These are phyloP conservation scores for Cyanoliseus patagonus DNA, from an alignment of 2,113 vertebrate species.

Conservation along the genomic window DNA sequence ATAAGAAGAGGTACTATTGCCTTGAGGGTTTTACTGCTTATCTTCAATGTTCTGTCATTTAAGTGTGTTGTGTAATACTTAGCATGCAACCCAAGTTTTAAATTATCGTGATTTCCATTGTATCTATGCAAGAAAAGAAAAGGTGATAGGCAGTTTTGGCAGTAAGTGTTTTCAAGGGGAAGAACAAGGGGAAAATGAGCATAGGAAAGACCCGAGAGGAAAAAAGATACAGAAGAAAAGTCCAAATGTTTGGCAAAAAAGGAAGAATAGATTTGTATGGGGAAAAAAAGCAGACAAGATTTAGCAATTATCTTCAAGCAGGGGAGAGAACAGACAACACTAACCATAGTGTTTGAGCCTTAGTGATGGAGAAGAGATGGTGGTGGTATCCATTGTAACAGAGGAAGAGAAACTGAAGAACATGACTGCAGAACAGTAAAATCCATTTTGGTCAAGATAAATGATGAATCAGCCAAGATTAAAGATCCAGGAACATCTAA, in stretches of 20 bases:
- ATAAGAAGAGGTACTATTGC: not conserved
- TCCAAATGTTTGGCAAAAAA: not conserved
- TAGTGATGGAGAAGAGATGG: not conserved
- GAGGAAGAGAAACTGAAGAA: not conserved
- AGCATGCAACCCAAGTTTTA: not conserved
- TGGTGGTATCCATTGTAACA: not conserved
- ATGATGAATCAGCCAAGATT: not conserved
- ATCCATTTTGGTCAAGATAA: not conserved
- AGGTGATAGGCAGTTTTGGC: not conserved
- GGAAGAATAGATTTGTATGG: not conserved
- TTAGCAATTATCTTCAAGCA: not conserved
- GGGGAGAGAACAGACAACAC: not conserved
- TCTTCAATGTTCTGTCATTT: not conserved
- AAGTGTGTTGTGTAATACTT: not conserved
- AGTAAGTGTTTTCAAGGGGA: not conserved
- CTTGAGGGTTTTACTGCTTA: not conserved
- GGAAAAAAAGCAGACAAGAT: not conserved
- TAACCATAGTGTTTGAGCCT: not conserved
- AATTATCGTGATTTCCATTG: not conserved
- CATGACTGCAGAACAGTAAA: not conserved
- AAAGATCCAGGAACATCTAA: not conserved
- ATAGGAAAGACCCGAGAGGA: not conserved
- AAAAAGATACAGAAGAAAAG: not conserved
- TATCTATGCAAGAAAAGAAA: not conserved
- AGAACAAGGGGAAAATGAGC: accelerated